Conservation (phyloP, 2,113 vertebrate genomes). For the Phodopus roborovskii region DNA sequence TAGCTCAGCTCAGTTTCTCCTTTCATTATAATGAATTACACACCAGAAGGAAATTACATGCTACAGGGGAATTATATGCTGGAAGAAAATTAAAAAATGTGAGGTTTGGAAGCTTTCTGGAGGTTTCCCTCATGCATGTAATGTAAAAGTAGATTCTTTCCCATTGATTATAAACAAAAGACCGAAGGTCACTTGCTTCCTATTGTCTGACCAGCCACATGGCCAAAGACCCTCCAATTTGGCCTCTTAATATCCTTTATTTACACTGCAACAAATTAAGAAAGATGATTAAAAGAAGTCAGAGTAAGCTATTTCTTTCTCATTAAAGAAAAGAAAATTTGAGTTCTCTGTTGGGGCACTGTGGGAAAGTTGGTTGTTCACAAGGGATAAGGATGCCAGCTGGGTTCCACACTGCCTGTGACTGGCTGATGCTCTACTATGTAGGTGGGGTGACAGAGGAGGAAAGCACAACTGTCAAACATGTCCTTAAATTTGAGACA, state of each 20-base stretch:
- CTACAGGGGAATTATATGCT: background rate
- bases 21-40: background rate
- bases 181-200: background rate
- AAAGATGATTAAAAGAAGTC: background rate
- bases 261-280: background rate
- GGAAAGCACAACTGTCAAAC: slow-evolving; percentile 13
- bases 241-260: background rate
- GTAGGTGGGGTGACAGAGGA: background rate
- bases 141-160: background rate
- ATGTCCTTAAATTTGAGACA: background rate
- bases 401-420: background rate
- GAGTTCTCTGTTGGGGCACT: background rate
- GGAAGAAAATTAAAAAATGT: background rate
- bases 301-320: background rate
- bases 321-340: background rate
- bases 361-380: background rate
- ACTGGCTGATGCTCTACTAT: background rate
- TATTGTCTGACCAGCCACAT: background rate
- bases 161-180: background rate
- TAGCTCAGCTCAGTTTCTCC: background rate
- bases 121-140: background rate
- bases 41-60: background rate
- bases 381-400: background rate
- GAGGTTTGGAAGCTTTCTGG: background rate
- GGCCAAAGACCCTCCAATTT: background rate